Conservation (phyloP, 2,797 vertebrate genomes). For the Poeciliopsis gracilis region DNA sequence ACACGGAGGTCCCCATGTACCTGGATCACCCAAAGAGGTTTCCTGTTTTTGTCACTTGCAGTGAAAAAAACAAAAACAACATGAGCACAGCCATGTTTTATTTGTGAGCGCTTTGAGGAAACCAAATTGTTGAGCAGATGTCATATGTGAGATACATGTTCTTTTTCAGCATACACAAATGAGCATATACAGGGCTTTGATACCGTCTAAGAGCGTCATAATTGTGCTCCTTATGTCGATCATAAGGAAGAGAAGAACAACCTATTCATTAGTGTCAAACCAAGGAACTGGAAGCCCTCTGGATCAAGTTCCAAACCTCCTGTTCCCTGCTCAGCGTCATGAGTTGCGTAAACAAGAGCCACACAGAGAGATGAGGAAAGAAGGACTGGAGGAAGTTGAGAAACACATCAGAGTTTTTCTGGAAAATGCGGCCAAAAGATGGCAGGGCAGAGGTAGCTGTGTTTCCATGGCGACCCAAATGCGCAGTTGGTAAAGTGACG, state of each 20-base stretch:
- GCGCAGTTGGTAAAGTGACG: constrained; percentile 77
- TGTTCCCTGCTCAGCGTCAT: constrained; percentile 40
- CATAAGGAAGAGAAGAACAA: constrained; percentile 14
- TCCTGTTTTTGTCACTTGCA: constrained; percentile 5
- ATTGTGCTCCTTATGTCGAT: constrained; percentile 18
- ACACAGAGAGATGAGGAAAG: neutral
- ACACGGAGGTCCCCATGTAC: constrained; percentile 1
- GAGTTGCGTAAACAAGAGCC: constrained; percentile 21
- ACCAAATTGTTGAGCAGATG: neutral
- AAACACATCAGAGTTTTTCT: constrained; percentile 51
- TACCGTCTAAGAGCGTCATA: neutral
- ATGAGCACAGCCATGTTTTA: neutral
- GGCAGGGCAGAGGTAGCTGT: constrained; percentile 66
- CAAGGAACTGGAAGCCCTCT: constrained; percentile 21
- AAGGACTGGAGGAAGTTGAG: constrained; percentile 5
- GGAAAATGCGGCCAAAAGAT: constrained; percentile 48
- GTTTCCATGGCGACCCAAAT: constrained; percentile 84
- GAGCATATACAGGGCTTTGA: neutral
- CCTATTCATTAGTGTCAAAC: constrained; percentile 18
- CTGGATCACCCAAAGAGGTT: constrained; percentile 17
- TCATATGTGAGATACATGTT: neutral
- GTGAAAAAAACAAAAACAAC: neutral
- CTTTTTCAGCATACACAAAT: neutral
- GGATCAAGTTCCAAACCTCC: constrained; percentile 33
- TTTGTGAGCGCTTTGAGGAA: neutral